phyloP scores from a whole-genome alignment of 2,888 invertebrate genomes.

The Girardia tigrina region DNA sequence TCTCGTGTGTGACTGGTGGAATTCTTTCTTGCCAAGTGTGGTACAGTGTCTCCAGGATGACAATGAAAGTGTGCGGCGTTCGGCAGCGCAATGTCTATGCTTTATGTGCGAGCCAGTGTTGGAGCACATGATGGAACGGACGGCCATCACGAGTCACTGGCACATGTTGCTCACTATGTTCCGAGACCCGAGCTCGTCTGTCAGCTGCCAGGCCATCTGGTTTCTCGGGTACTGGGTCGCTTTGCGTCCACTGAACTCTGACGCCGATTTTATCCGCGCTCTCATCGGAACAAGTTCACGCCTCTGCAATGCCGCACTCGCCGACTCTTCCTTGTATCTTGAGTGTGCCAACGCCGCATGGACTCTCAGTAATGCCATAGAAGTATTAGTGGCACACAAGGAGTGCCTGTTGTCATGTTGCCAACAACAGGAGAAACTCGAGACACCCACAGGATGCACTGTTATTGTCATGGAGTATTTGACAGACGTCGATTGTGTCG shows the following conservation, averaged over 20 bases:
- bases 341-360: not conserved
- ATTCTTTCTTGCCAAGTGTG: not conserved
- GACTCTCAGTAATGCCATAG: not conserved
- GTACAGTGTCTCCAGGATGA: not conserved
- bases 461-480: not conserved
- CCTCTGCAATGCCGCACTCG: not conserved
- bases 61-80: not conserved
- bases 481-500: not conserved
- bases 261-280: not conserved
- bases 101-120: constrained; percentile 1
- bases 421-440: not conserved
- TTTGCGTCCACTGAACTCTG: not conserved
- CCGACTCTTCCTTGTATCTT: not conserved
- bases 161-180: not conserved
- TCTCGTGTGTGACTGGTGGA: not conserved
- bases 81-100: not conserved
- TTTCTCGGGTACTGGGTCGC: not conserved
- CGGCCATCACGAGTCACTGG: not conserved
- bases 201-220: not conserved
- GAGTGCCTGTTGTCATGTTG: not conserved
- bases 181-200: not conserved
- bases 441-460: no score
- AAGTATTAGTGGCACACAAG: constrained; percentile 18
- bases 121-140: not conserved
- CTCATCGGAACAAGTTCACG: not conserved